Base-by-base conservation (phyloP, 1,140 invertebrate genomes). In the Asobara japonica region DNA sequence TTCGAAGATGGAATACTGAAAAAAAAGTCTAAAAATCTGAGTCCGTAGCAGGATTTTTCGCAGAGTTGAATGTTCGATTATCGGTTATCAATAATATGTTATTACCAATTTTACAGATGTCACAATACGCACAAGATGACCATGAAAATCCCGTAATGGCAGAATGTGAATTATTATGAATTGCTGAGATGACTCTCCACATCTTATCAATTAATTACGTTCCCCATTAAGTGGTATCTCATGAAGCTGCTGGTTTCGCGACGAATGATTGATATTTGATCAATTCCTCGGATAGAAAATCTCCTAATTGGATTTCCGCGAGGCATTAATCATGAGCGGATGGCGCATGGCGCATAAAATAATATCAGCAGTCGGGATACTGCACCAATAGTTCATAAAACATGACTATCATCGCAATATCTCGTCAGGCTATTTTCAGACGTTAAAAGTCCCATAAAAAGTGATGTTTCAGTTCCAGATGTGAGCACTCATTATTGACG, bases 41-140 rank as follows among this genome's bases (percentile, higher is more conserved):
- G n/a, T n/a, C n/a, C n/a, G n/a, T n/a, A n/a, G n/a, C n/a, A n/a
- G n/a, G n/a, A n/a, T n/a, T n/a, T n/a, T n/a, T n/a, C n/a, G n/a
- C n/a, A n/a, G n/a, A n/a, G n/a, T n/a, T n/a, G n/a, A n/a, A n/a
- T n/a, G n/a, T n/a, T n/a, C n/a, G n/a, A n/a, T n/a, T n/a, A n/a
- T n/a, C n/a, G 8, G 5, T 16, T 56, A 56, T 56, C 25, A 56
- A 56, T 56, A 22, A 56, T 56, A 10, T n/a, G n/a, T n/a, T n/a
- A n/a, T n/a, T n/a, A n/a, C n/a, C n/a, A n/a, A n/a, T 56, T 56
- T 22, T 25, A 56, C 51, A 56, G 51, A 10, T 56, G 51, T 56
- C 51, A 56, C 51, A 56, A 56, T 25, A 56, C 1, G 22, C 11
- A 18, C 18, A 56, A 7, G 51, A 22, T 45, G n/a, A 45, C 18